Conservation (phyloP, 1,140 invertebrate species). For the Thalassaphorura encarpata region DNA sequence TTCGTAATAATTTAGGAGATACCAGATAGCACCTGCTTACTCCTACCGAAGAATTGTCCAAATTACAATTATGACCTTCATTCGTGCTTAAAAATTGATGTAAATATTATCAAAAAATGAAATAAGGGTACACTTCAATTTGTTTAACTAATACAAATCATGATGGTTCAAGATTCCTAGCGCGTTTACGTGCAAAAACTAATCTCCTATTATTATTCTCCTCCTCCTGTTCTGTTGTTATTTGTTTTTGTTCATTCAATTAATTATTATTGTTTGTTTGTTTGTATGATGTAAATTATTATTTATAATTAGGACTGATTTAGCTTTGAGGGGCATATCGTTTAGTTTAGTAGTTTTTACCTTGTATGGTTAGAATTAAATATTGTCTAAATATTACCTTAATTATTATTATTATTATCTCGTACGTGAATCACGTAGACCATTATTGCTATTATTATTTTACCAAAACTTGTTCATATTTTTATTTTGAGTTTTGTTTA, state of each 20-base stretch:
- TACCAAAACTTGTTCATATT: not conserved
- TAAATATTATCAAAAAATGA: conserved; percentile 7
- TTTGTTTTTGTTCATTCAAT: conserved; percentile 14
- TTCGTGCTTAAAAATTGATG: not conserved
- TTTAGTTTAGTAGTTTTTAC: not conserved
- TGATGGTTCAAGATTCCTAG: conserved; percentile 34
- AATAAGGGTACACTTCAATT: not conserved
- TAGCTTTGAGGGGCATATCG: not conserved
- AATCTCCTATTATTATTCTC: conserved; percentile 1
- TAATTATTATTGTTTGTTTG: not conserved
- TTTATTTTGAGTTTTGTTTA: not conserved
- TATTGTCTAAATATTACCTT: not conserved
- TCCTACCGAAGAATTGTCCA: not conserved
- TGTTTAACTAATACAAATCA: conserved; percentile 24
- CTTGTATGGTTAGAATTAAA: not conserved
- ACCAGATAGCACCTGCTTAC: not conserved
- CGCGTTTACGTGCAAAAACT: conserved; percentile 21
- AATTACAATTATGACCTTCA: not conserved
- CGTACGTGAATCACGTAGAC: too few relatives aligned
- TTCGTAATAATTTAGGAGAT: not conserved
- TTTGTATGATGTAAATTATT: conserved; percentile 5
- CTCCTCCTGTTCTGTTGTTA: conserved; percentile 16
- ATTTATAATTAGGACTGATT: not conserved
- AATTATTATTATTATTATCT: too few relatives aligned
- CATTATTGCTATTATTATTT: not conserved